A percentile compares a stretch with the other conserved stretches of the same genome.
Evolutionary conservation across 53 echinoderm and acorn worm genomes (phyloP).

Genomic region (Zoroaster sp.): DNA sequence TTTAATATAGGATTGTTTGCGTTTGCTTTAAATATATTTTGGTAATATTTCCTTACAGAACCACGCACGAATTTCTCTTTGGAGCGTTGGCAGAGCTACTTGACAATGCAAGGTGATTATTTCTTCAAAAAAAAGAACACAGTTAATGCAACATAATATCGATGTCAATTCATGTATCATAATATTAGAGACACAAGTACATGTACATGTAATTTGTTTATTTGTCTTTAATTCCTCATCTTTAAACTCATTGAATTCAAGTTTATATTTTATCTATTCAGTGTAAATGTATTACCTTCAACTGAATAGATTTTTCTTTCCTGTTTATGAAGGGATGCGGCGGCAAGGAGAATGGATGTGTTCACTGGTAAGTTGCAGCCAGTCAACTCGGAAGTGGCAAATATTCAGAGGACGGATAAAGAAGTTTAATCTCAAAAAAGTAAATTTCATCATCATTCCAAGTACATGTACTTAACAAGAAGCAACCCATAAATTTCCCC

Average conservation of each 20-base stretch:
- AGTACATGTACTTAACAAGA: too few species aligned
- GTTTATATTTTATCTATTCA: too few species aligned
- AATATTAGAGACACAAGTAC: too few species aligned
- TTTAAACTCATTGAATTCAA: too few species aligned
- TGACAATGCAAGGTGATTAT: conserved; percentile 95
- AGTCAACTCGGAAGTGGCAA: neutral
- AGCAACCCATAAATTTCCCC: too few species aligned
- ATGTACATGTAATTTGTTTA: too few species aligned
- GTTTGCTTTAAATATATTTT: neutral
- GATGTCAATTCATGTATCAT: neutral
- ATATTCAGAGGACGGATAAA: too few species aligned
- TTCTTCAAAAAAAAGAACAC: neutral
- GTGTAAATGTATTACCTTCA: neutral
- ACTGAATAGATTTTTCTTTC: neutral
- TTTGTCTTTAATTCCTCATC: neutral
- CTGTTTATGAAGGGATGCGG: conserved; percentile 80
- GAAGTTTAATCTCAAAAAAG: too few species aligned
- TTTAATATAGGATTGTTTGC: neutral
- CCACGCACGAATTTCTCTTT: conserved; percentile 95
- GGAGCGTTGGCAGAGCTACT: conserved; percentile 98
- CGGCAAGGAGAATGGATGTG: conserved; percentile 94
- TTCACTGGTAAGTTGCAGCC: conserved; percentile 82
- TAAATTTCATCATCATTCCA: too few species aligned
- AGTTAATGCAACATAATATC: neutral
- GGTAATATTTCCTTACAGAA: conserved; percentile 65